Base-by-base conservation (phyloP, 2,797 vertebrate genomes). In the Notolepis coatsorum region DNA sequence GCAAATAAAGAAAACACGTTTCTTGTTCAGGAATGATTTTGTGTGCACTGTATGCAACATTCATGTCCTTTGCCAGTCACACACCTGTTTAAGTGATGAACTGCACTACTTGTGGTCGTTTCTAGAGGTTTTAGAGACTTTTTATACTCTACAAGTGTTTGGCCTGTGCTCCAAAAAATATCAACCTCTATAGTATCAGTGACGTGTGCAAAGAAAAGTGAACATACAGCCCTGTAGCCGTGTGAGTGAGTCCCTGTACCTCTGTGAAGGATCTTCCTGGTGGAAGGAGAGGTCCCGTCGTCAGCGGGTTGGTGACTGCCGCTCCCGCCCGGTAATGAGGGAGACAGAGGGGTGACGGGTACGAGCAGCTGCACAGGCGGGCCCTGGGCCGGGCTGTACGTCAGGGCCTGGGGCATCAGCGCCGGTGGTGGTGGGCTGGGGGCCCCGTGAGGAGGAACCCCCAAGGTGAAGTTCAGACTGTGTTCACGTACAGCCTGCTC, bases 361-460 rank as follows among this genome's bases (percentile, higher is more conserved):
- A n/a, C n/a, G n/a, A n/a, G n/a, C 7, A 27, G 46, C 25, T 27
- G 46, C 15, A 24, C 12, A n/a, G 10, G 46, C 46, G 35, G 12
- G 35, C 35, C 35, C 5, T 15, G 25, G 12, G 25, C n/a, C 25
- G 8, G 39, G 15, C 25, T 30, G 18, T 24, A 7, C n/a, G 9
- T 68, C 28, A 43, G 54, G 2, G 27, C 8, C 49, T 45, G 58
- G 25, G 42, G 72, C 54, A 24, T 60, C 18, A 9, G 1, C 1
- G 42, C 12, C 41, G 35, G 38, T 55, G 15, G n/a, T 28, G 38
- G 21, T 1, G 3, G 41, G 46, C 41, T 25, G 31, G 45, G 27
- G 6, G 18, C 3, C 2, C 27, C 10, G 5, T 17, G 41, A 6
- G 43, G 15, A 39, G 45, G n/a, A 68, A 31, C 18, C 27, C 24